These are phyloP conservation scores for Oscheius myriophilus DNA, from an alignment of 2,888 invertebrate genomes.

Conservation along the genomic window DNA sequence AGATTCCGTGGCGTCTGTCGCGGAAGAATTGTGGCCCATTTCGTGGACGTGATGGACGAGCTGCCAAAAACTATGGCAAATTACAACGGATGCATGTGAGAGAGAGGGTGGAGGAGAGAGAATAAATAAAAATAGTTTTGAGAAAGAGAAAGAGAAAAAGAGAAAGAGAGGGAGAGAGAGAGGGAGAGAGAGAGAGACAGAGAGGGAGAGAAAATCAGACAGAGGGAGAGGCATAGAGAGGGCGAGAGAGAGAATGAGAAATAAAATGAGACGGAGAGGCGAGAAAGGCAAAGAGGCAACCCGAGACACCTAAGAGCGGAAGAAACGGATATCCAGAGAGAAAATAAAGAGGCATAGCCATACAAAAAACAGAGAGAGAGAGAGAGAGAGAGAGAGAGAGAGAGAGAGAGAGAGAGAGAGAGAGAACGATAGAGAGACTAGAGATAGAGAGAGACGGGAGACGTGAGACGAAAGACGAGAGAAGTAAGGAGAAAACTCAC, in stretches of 20 bases:
- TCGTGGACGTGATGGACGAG: conserved; percentile 10
- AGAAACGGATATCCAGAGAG: too few relatives aligned
- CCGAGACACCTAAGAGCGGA: too few relatives aligned
- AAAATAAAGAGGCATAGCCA: too few relatives aligned
- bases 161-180: conserved; percentile 6
- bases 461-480: too few relatives aligned
- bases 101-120: neutral
- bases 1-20: too few relatives aligned
- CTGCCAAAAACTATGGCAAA: conserved; percentile 13
- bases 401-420: neutral
- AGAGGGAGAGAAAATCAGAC: neutral
- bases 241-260: too few relatives aligned
- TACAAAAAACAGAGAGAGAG: too few relatives aligned
- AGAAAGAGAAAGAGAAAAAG: neutral
- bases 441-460: too few relatives aligned
- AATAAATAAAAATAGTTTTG: neutral
- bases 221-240: too few relatives aligned
- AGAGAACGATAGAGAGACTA: neutral
- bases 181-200: neutral
- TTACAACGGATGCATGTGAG: neutral
- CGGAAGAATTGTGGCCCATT: conserved; percentile 1
- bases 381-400: neutral
- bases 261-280: too few relatives aligned
- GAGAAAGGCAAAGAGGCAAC: too few relatives aligned
- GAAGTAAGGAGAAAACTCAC: too few relatives aligned